Conservation (phyloP, 2,888 invertebrate genomes). For the Pocota personata region DNA sequence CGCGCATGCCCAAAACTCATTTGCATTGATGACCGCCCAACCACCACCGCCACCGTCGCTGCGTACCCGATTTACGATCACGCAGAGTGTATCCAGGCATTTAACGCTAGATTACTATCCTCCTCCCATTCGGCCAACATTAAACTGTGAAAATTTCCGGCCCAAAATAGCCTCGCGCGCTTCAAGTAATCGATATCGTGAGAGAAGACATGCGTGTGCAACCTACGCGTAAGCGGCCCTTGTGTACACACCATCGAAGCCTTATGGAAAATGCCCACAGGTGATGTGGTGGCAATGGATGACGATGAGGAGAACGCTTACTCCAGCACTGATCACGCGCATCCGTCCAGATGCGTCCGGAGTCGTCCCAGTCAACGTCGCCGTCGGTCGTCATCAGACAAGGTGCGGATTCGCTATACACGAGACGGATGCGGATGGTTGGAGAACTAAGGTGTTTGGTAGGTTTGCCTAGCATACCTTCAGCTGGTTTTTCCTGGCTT, state of each 20-base stretch:
- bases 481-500: conserved; percentile 65
- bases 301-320: neutral
- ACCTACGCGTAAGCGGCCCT: conserved; percentile 49
- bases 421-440: conserved; percentile 60
- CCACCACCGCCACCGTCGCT: conserved; percentile 10
- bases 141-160: conserved; percentile 71
- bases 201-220: conserved; percentile 57
- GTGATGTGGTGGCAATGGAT: conserved; percentile 59
- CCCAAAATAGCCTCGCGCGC: conserved; percentile 46
- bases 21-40: conserved; percentile 69
- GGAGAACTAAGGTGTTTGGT: conserved; percentile 62
- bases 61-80: conserved; percentile 38
- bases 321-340: neutral
- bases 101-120: conserved; percentile 67
- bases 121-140: conserved; percentile 16
- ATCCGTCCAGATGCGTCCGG: conserved; percentile 44
- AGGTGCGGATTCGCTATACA: conserved; percentile 46
- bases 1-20: conserved; percentile 67
- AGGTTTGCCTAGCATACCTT: conserved; percentile 53
- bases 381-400: conserved; percentile 47
- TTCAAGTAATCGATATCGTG: conserved; percentile 68
- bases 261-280: conserved; percentile 69
- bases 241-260: conserved; percentile 15
- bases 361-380: conserved; percentile 21
- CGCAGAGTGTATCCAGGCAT: conserved; percentile 66